A percentile compares a stretch with the other conserved stretches of the same genome.
phyloP scores from a whole-genome alignment of 1,140 invertebrate genomes.

The Psix sp. region DNA sequence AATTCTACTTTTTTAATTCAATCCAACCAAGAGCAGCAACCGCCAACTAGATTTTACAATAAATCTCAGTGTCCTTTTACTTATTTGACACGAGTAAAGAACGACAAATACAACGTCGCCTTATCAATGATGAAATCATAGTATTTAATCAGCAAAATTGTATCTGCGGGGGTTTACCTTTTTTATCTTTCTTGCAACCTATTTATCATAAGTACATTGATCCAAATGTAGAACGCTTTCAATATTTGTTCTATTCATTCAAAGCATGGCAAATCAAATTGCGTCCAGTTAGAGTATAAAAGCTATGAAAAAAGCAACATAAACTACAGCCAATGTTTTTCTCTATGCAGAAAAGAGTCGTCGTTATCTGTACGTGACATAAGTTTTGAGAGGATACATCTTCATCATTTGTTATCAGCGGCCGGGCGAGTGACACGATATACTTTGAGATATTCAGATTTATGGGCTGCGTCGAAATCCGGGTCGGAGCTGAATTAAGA shows the following conservation, averaged over 20 bases:
- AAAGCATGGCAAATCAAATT: slow-evolving; percentile 29
- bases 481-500: not conserved
- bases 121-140: slow-evolving; percentile 15
- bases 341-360: slow-evolving; percentile 15
- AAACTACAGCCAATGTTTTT: slow-evolving; percentile 40
- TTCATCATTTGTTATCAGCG: slow-evolving; percentile 56
- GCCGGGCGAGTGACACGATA: slow-evolving; percentile 13
- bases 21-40: not conserved
- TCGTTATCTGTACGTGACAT: too few relatives aligned
- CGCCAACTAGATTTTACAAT: not conserved
- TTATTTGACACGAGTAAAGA: not conserved
- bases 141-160: slow-evolving; percentile 32
- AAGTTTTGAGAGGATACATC: slow-evolving; percentile 52
- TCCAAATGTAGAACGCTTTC: slow-evolving; percentile 22
- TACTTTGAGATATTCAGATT: slow-evolving; percentile 38
- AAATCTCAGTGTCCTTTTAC: not conserved
- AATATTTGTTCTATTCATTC: slow-evolving; percentile 44
- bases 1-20: not conserved
- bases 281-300: slow-evolving; percentile 7
- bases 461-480: slow-evolving; percentile 24
- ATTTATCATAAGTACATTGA: slow-evolving; percentile 39
- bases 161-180: slow-evolving; percentile 1
- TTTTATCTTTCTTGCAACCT: slow-evolving; percentile 12
- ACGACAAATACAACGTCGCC: not conserved
- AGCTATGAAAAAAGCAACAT: slow-evolving; percentile 23